Base-by-base conservation (phyloP, 2,888 invertebrate species). In the Stenichneumon culpator region DNA sequence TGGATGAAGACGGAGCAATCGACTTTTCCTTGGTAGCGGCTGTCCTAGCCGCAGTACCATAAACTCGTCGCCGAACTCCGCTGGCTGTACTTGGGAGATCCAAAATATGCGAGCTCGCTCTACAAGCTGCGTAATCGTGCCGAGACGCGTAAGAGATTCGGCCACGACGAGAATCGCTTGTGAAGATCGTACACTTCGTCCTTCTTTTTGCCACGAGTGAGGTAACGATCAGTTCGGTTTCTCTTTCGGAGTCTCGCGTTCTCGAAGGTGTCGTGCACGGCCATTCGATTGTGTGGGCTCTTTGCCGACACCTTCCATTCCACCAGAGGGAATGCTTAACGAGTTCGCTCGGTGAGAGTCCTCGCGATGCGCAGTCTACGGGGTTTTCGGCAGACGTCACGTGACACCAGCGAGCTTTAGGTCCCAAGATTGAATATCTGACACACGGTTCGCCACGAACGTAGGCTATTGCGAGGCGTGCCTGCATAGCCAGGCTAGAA, bases 381-480 rank as follows among this genome's bases (percentile, higher is more conserved):
- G 73, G 36, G 28, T 73, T 57, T 5, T 19, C 19, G 16, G 9
- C 1, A 5, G 28, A 14, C 3, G 32, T 28, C 9, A 73, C 32
- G 32, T 87, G 83, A 14, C 78, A 47, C 89, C 86, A 86, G 14
- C 65, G 19, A 9, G 60, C 65, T 11, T 69, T 25, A 0, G 67
- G 32, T n/a, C n/a, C n/a, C n/a, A n/a, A 0, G 68, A 63, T 74
- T 89, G 89, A 11, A 89, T 89, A 47, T 88, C 77, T 2, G 85
- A 52, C 19, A 90, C 83, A 0, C 87, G 32, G 67, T 89, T 82
- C 0, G 87, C 87, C 0, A 88, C 86, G 57, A 89, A 89, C 7
- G 83, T 84, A n/a, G 87, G 85, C 79, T 84, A 87, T 2, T 44
- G 77, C 19, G 44, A 77, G 3, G 83, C 65, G 9, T 70, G 73